Conservation (phyloP, 2,797 vertebrate genomes). For the Delichon dasypus region DNA sequence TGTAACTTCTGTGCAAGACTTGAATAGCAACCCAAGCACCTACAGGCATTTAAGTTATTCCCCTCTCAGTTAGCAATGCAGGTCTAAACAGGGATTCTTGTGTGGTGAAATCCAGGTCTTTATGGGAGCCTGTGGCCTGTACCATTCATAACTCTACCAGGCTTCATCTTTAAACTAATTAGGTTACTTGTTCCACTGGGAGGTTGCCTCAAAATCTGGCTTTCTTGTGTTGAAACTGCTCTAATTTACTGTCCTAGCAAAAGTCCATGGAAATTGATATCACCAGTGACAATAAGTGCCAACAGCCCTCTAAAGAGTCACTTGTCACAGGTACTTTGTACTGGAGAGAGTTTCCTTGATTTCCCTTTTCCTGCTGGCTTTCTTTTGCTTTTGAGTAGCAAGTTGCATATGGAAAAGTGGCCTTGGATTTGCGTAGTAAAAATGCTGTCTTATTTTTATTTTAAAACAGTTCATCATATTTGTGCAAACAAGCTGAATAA, state of each 20-base stretch:
- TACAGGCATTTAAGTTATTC: background rate
- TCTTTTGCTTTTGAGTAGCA: background rate
- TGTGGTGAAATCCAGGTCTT: background rate
- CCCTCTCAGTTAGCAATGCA: background rate
- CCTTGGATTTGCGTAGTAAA: background rate
- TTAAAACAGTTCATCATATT: background rate
- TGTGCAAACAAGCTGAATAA: constrained; percentile 20
- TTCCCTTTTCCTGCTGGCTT: background rate
- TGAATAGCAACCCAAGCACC: background rate
- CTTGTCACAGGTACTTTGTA: background rate
- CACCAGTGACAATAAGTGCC: background rate
- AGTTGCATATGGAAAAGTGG: background rate
- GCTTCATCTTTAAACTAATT: constrained; percentile 24
- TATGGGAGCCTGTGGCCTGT: background rate
- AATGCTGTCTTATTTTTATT: background rate
- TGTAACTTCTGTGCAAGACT: background rate
- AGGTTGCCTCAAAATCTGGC: background rate
- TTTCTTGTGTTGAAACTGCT: background rate
- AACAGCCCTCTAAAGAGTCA: background rate
- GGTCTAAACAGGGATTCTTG: background rate
- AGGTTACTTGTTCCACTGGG: constrained; percentile 5
- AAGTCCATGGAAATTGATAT: background rate
- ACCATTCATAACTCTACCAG: background rate
- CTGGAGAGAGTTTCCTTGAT: background rate
- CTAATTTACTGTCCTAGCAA: background rate